Evolutionary conservation across 2,888 invertebrate genomes (phyloP).

Genomic region (Oegoconia quadripuncta): DNA sequence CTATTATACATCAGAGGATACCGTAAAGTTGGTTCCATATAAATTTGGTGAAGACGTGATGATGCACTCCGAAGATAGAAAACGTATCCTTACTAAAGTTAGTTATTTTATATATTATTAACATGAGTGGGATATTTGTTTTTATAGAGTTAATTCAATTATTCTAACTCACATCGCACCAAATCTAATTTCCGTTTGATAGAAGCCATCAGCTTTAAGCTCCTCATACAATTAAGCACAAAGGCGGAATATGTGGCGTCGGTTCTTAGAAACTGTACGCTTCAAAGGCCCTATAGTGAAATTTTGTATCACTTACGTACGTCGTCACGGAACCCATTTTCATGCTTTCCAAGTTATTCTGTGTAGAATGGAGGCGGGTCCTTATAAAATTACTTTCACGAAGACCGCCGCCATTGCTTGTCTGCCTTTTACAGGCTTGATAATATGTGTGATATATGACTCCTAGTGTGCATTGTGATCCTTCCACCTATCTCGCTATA

Average conservation of each 20-base stretch:
- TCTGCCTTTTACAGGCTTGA: constrained; percentile 38
- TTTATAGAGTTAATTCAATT: no score
- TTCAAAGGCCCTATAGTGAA: constrained; percentile 31
- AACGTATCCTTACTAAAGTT: neutral
- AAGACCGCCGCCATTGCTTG: constrained; percentile 28
- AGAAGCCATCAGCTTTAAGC: no score
- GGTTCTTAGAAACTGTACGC: constrained; percentile 30
- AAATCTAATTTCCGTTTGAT: no score
- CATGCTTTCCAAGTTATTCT: constrained; percentile 35
- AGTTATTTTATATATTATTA: no score
- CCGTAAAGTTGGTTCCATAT: no score
- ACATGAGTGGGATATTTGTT: no score
- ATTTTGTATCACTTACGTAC: constrained; percentile 40
- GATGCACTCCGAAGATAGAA: no score
- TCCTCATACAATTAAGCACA: no score
- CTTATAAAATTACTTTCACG: constrained; percentile 45
- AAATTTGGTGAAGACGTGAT: no score
- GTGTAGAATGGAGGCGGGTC: constrained; percentile 29
- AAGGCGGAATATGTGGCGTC: neutral
- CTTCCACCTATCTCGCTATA: constrained; percentile 37
- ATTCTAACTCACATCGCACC: no score
- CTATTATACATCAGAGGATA: no score
- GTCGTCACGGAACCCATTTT: constrained; percentile 37
- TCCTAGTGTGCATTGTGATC: constrained; percentile 47
- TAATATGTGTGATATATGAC: constrained; percentile 56